These are phyloP conservation scores for Gadopsis bispinosus DNA, from an alignment of 2,797 vertebrate genomes.

Conservation along the genomic window DNA sequence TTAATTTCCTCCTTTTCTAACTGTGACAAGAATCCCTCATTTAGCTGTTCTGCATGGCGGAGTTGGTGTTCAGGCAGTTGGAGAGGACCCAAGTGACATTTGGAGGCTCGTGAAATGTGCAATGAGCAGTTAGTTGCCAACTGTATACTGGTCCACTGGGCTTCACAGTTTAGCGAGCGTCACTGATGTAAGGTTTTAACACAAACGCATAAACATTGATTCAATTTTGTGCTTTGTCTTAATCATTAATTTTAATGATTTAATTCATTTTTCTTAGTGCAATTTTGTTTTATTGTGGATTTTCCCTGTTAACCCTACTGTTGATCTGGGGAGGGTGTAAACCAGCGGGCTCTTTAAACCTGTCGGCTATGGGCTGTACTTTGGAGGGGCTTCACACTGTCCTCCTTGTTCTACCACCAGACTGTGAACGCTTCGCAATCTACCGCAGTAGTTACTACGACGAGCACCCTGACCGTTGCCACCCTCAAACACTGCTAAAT, in stretches of 20 bases:
- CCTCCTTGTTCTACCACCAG: not conserved
- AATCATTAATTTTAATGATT: not conserved
- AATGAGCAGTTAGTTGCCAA: constrained; percentile 73
- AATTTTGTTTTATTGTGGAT: not conserved
- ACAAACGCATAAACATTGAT: constrained; percentile 42
- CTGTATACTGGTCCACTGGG: constrained; percentile 65
- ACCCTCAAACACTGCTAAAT: not conserved
- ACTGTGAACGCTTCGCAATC: not conserved
- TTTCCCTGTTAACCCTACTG: not conserved
- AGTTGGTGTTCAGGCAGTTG: constrained; percentile 50
- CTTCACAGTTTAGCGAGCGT: constrained; percentile 64
- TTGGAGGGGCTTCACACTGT: not conserved
- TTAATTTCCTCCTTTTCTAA: constrained; percentile 61
- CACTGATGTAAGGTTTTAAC: constrained; percentile 52
- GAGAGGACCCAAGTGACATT: constrained; percentile 67
- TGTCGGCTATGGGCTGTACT: constrained; percentile 3
- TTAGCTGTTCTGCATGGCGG: constrained; percentile 69
- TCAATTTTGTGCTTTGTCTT: not conserved
- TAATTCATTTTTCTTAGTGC: not conserved
- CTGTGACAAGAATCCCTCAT: constrained; percentile 68
- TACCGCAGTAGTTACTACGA: not conserved
- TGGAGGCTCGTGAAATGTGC: constrained; percentile 70
- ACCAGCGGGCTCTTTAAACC: not conserved
- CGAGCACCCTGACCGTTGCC: not conserved
- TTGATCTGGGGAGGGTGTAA: not conserved